Conservation (phyloP, 2,113 vertebrate genomes). For the Rhea americana region DNA sequence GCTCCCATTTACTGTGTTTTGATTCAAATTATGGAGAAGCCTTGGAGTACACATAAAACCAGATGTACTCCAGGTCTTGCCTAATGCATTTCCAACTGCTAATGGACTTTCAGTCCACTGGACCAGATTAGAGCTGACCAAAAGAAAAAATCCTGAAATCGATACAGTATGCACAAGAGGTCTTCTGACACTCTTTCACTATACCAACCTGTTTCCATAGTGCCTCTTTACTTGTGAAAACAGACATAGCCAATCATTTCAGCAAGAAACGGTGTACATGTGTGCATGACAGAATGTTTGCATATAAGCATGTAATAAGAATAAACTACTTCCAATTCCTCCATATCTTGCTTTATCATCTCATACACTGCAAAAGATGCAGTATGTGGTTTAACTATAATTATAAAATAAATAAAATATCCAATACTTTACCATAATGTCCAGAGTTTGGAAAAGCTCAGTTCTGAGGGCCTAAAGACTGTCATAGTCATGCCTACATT, state of each 20-base stretch:
- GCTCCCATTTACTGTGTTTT: not conserved
- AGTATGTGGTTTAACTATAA: not conserved
- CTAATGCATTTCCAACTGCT: not conserved
- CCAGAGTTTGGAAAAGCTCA: not conserved
- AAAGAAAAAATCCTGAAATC: not conserved
- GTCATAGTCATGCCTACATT: not conserved
- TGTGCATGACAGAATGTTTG: not conserved
- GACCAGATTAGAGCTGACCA: not conserved
- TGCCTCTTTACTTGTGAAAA: not conserved
- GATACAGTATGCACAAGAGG: accelerated
- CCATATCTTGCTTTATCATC: not conserved
- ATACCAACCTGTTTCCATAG: not conserved
- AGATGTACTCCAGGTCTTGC: not conserved
- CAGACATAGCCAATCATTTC: not conserved
- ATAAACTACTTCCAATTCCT: not conserved
- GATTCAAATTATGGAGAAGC: not conserved
- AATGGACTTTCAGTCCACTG: not conserved
- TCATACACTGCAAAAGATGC: not conserved
- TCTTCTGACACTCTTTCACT: not conserved
- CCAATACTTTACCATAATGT: not conserved
- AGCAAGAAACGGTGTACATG: not conserved
- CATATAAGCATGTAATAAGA: accelerated
- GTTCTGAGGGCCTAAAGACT: not conserved
- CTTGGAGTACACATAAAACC: not conserved
- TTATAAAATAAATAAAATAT: not conserved